Evolutionary conservation across 2,888 invertebrate genomes (phyloP).

Genomic region (Phengaris arion): DNA sequence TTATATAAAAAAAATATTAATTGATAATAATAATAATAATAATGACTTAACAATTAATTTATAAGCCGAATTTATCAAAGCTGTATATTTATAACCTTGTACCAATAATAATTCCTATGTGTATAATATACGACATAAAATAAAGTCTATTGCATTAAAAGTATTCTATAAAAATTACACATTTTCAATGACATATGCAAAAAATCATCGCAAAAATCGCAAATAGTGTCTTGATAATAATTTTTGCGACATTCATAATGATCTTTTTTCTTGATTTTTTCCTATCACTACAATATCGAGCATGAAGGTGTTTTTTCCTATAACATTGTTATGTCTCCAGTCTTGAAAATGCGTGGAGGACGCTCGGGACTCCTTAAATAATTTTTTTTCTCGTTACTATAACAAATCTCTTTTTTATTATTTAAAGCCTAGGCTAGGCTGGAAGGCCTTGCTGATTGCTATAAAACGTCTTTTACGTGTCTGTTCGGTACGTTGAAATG

Average conservation of each 20-base stretch:
- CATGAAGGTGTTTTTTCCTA: not conserved
- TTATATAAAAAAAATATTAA: not conserved
- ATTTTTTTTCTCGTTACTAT: not conserved
- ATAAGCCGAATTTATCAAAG: not conserved
- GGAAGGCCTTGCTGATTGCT: too few species aligned
- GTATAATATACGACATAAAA: not conserved
- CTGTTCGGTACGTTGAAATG: too few species aligned
- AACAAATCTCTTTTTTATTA: too few species aligned
- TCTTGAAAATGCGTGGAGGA: not conserved
- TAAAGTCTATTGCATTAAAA: not conserved
- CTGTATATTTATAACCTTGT: not conserved
- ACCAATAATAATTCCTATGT: not conserved
- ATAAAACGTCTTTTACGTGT: too few species aligned
- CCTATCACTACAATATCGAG: not conserved
- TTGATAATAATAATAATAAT: not conserved
- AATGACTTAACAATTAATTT: not conserved
- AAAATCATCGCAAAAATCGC: not conserved
- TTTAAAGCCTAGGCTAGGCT: too few species aligned
- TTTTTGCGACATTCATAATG: too few species aligned
- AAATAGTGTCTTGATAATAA: not conserved
- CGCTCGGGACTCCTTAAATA: slow-evolving; percentile 9
- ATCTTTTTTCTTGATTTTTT: not conserved
- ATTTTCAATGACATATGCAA: not conserved
- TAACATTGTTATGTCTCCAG: slow-evolving; percentile 10
- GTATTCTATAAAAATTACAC: not conserved